Evolutionary conservation across 2,113 vertebrate genomes (phyloP).

Genomic region (Nothoprocta perdicaria): DNA sequence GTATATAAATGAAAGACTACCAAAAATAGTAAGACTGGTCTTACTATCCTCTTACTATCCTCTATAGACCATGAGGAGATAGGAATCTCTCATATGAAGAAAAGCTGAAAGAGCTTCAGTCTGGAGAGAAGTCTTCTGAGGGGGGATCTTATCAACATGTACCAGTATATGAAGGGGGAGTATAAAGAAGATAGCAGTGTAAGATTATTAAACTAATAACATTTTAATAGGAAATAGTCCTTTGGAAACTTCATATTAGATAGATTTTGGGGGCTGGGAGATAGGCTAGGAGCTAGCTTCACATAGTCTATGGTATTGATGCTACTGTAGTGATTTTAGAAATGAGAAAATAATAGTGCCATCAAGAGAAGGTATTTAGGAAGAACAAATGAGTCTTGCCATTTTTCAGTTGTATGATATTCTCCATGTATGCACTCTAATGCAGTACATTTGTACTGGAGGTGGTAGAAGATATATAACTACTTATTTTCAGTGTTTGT

Average conservation of each 20-base stretch:
- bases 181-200: too few species aligned
- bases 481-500: not conserved
- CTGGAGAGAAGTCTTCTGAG: too few species aligned
- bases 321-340: not conserved
- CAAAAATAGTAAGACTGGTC: not conserved
- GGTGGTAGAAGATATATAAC: not conserved
- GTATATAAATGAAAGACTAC: not conserved
- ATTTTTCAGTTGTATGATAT: not conserved
- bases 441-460: not conserved
- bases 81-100: too few species aligned
- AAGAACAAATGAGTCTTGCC: not conserved
- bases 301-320: not conserved
- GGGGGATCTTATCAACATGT: too few species aligned
- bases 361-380: not conserved
- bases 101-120: too few species aligned
- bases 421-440: not conserved
- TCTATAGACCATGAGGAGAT: too few species aligned
- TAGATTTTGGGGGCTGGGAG: not conserved
- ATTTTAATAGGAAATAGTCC: not conserved
- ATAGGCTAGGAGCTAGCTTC: not conserved
- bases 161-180: too few species aligned
- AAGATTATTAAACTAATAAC: too few species aligned
- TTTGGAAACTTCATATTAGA: not conserved
- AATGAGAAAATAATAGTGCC: not conserved
- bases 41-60: too few species aligned